Base-by-base conservation (phyloP, 2,888 invertebrate genomes). In the Congeria kusceri region DNA sequence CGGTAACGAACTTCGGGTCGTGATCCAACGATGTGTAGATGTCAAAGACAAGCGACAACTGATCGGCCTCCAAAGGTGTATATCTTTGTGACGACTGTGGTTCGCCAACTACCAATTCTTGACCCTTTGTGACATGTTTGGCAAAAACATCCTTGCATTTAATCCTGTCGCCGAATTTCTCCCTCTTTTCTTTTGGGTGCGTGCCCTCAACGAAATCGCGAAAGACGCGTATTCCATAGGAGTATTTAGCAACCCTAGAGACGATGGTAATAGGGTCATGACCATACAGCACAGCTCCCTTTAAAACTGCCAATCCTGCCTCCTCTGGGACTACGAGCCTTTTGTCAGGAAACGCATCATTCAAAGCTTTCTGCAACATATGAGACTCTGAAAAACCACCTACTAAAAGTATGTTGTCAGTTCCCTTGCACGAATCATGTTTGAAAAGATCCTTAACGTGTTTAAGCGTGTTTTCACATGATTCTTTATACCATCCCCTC, bases 221-320 rank as follows among this genome's bases (percentile, higher is more conserved):
- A 29, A 73, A 76, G 0, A 80, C 77, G 39, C 77, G 59, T 11
- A 86, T 66, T 20, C 86, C 86, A 53, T 86, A 86, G 1, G 85
- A 83, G 39, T 63, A 85, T 65, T 79, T 85, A 28, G 85, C 83
- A 29, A 85, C 67, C 25, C 86, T 71, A 1, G 84, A 83, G 3
- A 69, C 61, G 49, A 85, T 84, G 18, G 80, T 78, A 5, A 77
- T 59, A 0, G 87, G 84, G 28, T 77, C 76, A 44, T 84, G 84
- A 3, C 85, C 87, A 81, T 77, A 85, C n/a, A 85, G 62, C 2
- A 87, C 84, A n/a, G 85, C 87, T 18, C 87, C 87, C 61, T 87
- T 87, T 13, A 87, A 69, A 4, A 87, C 85, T n/a, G 80, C 83
- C n/a, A 87, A 62, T 13, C 85, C 85, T 13, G 86, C 84, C 23